A percentile compares a stretch with the other conserved stretches of the same genome.
Conservation (phyloP, 2,113 vertebrate genomes). For the Sebastes fasciatus region DNA sequence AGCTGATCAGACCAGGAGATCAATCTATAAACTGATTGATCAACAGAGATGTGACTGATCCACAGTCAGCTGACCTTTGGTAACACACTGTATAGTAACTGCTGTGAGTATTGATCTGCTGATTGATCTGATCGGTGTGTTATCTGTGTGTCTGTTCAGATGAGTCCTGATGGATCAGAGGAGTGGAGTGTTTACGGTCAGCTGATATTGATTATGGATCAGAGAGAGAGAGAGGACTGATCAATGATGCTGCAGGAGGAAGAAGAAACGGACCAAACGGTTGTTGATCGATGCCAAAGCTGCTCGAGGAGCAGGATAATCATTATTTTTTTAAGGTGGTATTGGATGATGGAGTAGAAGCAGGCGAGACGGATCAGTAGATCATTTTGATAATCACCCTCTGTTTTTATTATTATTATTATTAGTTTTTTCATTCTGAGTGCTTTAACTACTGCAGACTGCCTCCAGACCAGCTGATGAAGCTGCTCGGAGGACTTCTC, state of each 20-base stretch:
- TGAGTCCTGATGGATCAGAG: slow-evolving; percentile 40
- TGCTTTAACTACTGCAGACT: slow-evolving; percentile 52
- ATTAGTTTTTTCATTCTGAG: background rate
- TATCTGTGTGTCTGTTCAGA: slow-evolving; percentile 49
- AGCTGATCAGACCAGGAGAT: background rate
- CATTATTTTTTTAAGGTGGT: slow-evolving; percentile 1
- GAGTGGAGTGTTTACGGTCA: background rate
- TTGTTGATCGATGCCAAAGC: slow-evolving; percentile 40
- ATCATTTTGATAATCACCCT: background rate
- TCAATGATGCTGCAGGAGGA: background rate
- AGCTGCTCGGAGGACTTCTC: background rate
- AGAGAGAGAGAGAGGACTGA: background rate
- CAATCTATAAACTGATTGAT: background rate
- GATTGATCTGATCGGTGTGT: background rate
- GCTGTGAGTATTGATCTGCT: background rate
- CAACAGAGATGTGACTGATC: no score
- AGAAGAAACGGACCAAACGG: slow-evolving; percentile 37
- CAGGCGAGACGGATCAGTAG: background rate
- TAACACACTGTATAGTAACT: no score
- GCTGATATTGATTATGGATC: slow-evolving; percentile 12
- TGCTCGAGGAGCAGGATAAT: slow-evolving; percentile 48
- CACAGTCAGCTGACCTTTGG: no score
- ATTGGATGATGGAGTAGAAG: background rate
- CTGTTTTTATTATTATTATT: background rate
- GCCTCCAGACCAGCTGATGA: slow-evolving; percentile 19